Percentiles rank a stretch among this genome's conserved stretches.
phyloP scores from a whole-genome alignment of 1,140 invertebrate species.

The Atta texana region DNA sequence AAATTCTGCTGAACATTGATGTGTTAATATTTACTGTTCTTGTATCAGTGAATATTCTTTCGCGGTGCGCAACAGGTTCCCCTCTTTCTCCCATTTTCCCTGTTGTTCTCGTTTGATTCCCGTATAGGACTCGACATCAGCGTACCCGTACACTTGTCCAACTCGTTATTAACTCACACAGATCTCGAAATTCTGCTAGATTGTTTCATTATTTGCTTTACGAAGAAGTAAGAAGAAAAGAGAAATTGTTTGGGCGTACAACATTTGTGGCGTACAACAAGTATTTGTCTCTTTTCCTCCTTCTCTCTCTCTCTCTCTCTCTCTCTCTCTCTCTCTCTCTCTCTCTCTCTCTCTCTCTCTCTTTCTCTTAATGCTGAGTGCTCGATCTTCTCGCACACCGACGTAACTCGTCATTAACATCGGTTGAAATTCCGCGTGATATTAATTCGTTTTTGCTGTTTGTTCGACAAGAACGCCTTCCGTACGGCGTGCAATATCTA shows the following conservation, averaged over 20 bases:
- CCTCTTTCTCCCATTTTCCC: neutral
- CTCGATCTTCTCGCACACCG: neutral
- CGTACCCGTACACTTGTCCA: neutral
- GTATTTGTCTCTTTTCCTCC: slow-evolving; percentile 4
- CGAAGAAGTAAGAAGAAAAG: neutral
- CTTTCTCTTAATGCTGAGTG: neutral
- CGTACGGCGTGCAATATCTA: neutral
- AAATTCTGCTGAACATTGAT: neutral
- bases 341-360: no score
- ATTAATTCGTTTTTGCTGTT: slow-evolving; percentile 55
- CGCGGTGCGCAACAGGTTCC: neutral
- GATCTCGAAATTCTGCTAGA: neutral
- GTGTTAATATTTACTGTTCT: neutral
- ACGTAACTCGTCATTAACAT: slow-evolving; percentile 17
- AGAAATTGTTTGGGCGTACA: slow-evolving; percentile 5
- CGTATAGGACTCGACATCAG: neutral
- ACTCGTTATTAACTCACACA: neutral
- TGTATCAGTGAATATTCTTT: neutral
- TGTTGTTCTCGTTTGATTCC: neutral
- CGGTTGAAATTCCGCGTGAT: slow-evolving; percentile 38
- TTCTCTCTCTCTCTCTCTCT: no score
- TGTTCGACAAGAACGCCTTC: slow-evolving; percentile 28
- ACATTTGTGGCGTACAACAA: slow-evolving; percentile 29
- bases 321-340: neutral
- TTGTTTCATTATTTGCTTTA: slow-evolving; percentile 10